These are phyloP conservation scores for Schizaphis graminum DNA, from an alignment of 2,888 invertebrate species.

Conservation along the genomic window DNA sequence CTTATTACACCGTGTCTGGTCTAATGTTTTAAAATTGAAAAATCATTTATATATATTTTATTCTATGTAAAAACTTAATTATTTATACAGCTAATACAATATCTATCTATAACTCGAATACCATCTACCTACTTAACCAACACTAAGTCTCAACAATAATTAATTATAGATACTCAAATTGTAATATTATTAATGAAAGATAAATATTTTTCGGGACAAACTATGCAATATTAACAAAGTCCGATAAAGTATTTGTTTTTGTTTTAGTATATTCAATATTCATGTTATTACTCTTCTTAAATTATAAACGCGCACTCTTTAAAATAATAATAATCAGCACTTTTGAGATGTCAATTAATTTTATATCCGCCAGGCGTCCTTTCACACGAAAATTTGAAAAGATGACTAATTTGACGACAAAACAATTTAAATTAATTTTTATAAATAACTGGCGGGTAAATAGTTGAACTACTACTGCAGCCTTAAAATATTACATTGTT, in stretches of 20 bases:
- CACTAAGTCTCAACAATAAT: background rate
- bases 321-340: conserved; percentile 7
- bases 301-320: background rate
- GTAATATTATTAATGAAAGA: background rate
- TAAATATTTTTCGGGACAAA: background rate
- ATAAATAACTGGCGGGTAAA: background rate
- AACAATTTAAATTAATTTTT: conserved; percentile 24
- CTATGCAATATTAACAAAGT: background rate
- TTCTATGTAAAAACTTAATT: background rate
- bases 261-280: background rate
- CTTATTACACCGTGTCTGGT: background rate
- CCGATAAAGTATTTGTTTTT: background rate
- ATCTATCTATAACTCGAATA: background rate
- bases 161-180: background rate
- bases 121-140: background rate
- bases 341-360: conserved; percentile 12
- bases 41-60: background rate
- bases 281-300: background rate
- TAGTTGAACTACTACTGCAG: background rate
- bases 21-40: background rate
- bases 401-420: background rate
- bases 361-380: background rate
- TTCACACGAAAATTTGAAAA: background rate
- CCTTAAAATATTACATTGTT: background rate
- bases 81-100: background rate